Conservation (phyloP, 2,888 invertebrate genomes). For the Ophion ventricosus region DNA sequence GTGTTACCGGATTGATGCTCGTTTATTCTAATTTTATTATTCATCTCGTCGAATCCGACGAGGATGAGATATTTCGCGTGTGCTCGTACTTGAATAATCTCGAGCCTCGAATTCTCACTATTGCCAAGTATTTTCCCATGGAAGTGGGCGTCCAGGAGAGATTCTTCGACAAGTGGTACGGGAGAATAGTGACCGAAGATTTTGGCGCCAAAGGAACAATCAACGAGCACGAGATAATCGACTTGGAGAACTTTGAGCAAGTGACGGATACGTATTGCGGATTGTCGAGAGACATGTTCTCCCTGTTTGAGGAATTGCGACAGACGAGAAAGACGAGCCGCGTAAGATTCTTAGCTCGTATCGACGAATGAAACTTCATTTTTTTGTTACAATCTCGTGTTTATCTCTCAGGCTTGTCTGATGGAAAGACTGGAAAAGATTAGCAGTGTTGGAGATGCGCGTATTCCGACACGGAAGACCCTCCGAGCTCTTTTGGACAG, state of each 20-base stretch:
- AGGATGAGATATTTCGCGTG: constrained; percentile 63
- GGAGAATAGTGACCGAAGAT: constrained; percentile 40
- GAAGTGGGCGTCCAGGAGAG: constrained; percentile 59
- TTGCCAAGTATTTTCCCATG: constrained; percentile 65
- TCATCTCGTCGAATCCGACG: constrained; percentile 66
- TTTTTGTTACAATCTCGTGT: background rate
- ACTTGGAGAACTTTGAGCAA: constrained; percentile 50
- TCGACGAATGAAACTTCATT: background rate
- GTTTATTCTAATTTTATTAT: constrained; percentile 62
- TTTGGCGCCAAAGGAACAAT: background rate
- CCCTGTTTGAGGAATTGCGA: constrained; percentile 62
- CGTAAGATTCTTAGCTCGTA: constrained; percentile 46
- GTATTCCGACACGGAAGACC: constrained; percentile 44
- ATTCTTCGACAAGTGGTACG: constrained; percentile 68
- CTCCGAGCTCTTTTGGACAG: constrained; percentile 56
- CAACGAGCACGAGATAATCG: background rate
- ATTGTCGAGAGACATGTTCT: constrained; percentile 55
- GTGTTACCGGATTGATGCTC: constrained; percentile 65
- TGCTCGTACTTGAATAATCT: constrained; percentile 54
- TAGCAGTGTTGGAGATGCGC: constrained; percentile 34
- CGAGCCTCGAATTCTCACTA: constrained; percentile 38
- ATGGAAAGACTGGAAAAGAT: constrained; percentile 63
- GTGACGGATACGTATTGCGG: constrained; percentile 46
- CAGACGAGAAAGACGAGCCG: constrained; percentile 40
- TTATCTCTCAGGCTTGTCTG: constrained; percentile 52